Conservation (phyloP, 2,113 vertebrate species). For the Sinocyclocheilus rhinocerous region DNA sequence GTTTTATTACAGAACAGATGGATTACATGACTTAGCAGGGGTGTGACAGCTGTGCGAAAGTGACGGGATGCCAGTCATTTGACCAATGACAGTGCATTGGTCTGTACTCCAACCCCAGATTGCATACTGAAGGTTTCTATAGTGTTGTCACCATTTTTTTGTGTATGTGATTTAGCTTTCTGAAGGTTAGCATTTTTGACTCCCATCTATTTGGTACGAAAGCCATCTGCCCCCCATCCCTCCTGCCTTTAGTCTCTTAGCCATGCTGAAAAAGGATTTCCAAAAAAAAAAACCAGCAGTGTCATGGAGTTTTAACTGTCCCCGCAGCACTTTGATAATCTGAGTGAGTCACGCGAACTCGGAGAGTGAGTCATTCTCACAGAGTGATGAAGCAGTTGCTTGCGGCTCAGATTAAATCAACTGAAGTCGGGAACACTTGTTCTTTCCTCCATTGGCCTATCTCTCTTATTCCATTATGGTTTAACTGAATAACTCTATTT, state of each 20-base stretch:
- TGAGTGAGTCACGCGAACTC: slow-evolving; percentile 37
- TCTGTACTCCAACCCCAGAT: background rate
- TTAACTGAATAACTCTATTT: slow-evolving; percentile 15
- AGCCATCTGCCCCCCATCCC: slow-evolving; percentile 20
- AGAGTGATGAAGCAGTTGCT: slow-evolving; percentile 28
- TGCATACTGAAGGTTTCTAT: background rate
- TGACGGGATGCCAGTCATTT: background rate
- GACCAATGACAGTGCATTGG: background rate
- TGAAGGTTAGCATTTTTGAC: slow-evolving; percentile 33
- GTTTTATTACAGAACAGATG: background rate
- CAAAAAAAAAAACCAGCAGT: background rate
- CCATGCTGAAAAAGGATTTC: slow-evolving; percentile 27
- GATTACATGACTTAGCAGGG: background rate
- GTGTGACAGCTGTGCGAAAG: background rate
- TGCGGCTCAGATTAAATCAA: slow-evolving; percentile 21
- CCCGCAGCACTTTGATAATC: slow-evolving; percentile 41
- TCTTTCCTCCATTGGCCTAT: background rate
- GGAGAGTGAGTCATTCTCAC: slow-evolving; percentile 32
- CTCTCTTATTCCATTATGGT: background rate
- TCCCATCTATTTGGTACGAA: background rate
- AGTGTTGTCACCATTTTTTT: background rate
- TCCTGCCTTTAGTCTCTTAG: slow-evolving; percentile 23
- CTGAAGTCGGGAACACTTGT: background rate
- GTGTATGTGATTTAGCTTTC: slow-evolving; percentile 37
- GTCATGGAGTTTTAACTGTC: slow-evolving; percentile 41